Base-by-base conservation (phyloP, 2,113 vertebrate genomes). In the Bos javanicus region DNA sequence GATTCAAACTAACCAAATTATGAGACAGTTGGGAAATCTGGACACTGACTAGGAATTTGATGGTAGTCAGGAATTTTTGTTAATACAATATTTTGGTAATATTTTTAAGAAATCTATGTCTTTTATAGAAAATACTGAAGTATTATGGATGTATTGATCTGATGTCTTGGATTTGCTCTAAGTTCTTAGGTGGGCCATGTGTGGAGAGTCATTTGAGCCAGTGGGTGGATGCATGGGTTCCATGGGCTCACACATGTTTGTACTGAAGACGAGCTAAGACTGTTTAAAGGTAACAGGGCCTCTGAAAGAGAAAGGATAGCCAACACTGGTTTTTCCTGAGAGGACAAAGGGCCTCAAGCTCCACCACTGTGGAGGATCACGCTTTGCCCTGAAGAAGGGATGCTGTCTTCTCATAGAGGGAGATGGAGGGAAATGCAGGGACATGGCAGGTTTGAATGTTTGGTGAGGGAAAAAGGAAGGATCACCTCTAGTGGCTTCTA, bases 211-310 rank as follows among this genome's bases (percentile, higher is more conserved):
- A 12, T 14, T 30, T 36, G 25, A 23, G n/a, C 12, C n/a, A 13
- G 54, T 26, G 64, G 16, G 21, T 9, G 17, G 8, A 26, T 3
- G 7, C 14, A 6, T 50, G 39, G 50, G 16, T 43, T n/a, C 1
- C 10, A 4, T 2, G 36, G 23, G 15, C 46, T 59, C 10, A 36
- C 19, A 17, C 6, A 30, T 1, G 23, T 13, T 62, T 54, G 5
- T 14, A 26, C 0, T 59, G 33, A 7, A 4, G 28, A 8, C n/a
- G 39, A 23, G 28, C 5, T 13, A 7, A 85, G 7, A 6, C 10
- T 54, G 10, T 17, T 36, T 84, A 39, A 36, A 87, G 28, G 54
- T 15, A 48, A 26, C 56, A n/a, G 30, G 30, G 10, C 5, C 9
- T 50, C 8, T 5, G 33, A 9, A 54, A 60, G 19, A 76, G 5